Conservation (phyloP, 2,113 vertebrate genomes). For the Rhinoderma darwinii region DNA sequence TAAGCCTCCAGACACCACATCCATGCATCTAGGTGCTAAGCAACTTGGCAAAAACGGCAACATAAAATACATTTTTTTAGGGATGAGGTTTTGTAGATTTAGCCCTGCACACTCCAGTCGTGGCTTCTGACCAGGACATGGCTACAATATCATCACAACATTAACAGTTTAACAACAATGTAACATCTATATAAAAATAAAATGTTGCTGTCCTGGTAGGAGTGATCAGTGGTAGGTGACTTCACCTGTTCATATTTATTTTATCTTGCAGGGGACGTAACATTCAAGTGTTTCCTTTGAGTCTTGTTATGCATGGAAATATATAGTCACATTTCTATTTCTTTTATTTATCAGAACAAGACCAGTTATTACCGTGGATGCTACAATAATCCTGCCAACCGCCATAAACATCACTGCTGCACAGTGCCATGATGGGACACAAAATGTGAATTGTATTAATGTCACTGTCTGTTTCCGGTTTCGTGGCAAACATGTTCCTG, state of each 20-base stretch:
- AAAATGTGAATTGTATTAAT: constrained; percentile 87
- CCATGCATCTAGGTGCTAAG: not conserved
- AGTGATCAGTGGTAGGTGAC: not conserved
- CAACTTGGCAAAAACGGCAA: not conserved
- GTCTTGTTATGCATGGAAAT: not conserved
- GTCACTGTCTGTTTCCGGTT: constrained; percentile 87
- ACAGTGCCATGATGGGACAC: constrained; percentile 89
- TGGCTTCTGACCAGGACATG: not conserved
- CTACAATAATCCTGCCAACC: constrained; percentile 84
- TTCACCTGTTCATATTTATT: no score
- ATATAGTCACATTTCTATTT: not conserved
- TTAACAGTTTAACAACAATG: not conserved
- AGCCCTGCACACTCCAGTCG: no score
- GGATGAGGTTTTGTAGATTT: no score
- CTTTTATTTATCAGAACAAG: constrained; percentile 77
- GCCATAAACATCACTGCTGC: constrained; percentile 96
- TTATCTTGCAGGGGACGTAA: no score
- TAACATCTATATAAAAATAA: not conserved
- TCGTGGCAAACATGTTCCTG: constrained; percentile 85
- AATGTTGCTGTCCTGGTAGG: not conserved
- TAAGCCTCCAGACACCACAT: no score
- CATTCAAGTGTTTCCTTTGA: no score
- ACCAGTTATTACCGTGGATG: constrained; percentile 88
- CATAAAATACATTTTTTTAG: not conserved
- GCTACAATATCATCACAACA: not conserved